These are phyloP conservation scores for Poliocrania exsul DNA, from an alignment of 2,797 vertebrate species.

Conservation along the genomic window DNA sequence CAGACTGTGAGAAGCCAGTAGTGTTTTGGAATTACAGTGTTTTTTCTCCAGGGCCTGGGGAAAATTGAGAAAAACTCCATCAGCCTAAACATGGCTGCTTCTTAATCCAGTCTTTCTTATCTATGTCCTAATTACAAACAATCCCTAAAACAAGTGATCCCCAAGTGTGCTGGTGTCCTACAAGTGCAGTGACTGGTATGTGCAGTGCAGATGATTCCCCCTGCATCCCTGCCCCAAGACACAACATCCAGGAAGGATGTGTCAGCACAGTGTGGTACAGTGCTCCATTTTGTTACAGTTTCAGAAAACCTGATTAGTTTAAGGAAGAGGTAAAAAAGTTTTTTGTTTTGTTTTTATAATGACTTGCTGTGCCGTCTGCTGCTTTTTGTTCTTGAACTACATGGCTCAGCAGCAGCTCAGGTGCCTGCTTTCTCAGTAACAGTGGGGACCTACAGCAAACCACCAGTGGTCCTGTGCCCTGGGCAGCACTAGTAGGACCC, in stretches of 20 bases:
- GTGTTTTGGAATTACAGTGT: not conserved
- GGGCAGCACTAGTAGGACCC: not conserved
- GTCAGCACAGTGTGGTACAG: not conserved
- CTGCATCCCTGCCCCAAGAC: not conserved
- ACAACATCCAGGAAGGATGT: not conserved
- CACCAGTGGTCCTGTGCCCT: accelerated
- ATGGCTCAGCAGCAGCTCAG: not conserved
- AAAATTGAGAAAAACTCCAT: not conserved
- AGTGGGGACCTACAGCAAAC: not conserved
- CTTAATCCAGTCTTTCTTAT: not conserved
- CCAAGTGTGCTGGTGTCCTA: not conserved
- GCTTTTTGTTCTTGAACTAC: not conserved
- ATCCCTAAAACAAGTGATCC: not conserved
- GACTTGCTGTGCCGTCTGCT: not conserved
- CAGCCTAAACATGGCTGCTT: not conserved
- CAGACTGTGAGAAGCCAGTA: not conserved
- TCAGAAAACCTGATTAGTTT: not conserved
- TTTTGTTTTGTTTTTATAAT: not conserved
- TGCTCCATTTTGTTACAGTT: not conserved
- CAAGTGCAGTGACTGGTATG: accelerated
- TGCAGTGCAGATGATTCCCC: not conserved
- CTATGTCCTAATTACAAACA: not conserved
- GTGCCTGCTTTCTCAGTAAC: not conserved
- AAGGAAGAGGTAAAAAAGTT: not conserved
- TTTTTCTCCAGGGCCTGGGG: not conserved